These are phyloP conservation scores for Malurus elegans DNA, from an alignment of 2,113 vertebrate species.

Conservation along the genomic window DNA sequence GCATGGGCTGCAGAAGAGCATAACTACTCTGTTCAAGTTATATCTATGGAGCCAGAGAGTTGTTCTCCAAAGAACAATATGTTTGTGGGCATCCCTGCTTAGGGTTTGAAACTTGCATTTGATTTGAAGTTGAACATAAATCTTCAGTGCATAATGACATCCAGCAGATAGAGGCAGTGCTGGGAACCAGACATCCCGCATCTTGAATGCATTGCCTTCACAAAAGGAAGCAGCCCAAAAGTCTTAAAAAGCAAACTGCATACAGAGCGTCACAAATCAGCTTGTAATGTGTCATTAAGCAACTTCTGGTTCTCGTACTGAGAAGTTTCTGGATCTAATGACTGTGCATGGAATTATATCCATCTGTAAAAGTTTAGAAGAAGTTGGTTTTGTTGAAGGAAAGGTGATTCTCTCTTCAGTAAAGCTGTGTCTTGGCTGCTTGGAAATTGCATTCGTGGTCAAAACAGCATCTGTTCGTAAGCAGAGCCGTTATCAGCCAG, in stretches of 20 bases:
- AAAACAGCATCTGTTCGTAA: neutral
- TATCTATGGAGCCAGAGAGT: conserved; percentile 94
- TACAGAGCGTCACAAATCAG: neutral
- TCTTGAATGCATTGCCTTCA: neutral
- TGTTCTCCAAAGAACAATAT: conserved; percentile 99
- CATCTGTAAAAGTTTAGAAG: neutral
- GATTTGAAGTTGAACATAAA: neutral
- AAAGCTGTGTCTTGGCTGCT: neutral
- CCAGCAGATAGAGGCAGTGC: neutral
- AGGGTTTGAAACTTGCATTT: neutral
- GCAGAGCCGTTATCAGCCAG: neutral
- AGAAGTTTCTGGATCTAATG: neutral
- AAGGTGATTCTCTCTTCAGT: conserved; percentile 22
- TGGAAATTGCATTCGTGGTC: neutral
- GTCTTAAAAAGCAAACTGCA: neutral
- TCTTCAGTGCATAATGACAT: conserved; percentile 11
- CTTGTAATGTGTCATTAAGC: neutral
- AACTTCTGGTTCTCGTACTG: neutral
- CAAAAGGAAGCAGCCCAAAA: conserved; percentile 31
- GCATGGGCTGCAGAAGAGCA: conserved; percentile 85
- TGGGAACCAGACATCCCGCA: neutral
- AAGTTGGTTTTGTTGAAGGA: neutral
- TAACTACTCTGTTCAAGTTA: conserved; percentile 84
- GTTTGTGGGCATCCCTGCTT: conserved; percentile 80
- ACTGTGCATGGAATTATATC: neutral